Evolutionary conservation across 1,140 invertebrate genomes (phyloP).

Genomic region (Samia ricini): DNA sequence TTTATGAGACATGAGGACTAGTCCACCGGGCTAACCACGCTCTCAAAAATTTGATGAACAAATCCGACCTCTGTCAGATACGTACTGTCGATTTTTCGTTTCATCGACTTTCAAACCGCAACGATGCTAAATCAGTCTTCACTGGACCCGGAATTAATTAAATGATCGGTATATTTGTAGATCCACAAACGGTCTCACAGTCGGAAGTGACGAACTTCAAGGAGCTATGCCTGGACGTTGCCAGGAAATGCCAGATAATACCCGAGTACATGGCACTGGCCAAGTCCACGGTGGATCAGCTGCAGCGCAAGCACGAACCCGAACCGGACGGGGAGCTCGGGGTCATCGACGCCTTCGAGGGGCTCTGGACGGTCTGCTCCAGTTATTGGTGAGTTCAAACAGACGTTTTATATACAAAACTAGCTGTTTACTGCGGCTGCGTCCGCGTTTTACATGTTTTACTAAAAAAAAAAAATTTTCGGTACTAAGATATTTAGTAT

Average conservation of each 20-base stretch:
- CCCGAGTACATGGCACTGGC: constrained; percentile 70
- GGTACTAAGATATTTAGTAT: too few species aligned
- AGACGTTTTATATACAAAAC: background rate
- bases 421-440: too few species aligned
- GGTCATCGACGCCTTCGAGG: constrained; percentile 56
- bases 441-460: too few species aligned
- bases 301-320: constrained; percentile 23
- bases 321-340: constrained; percentile 16
- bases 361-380: constrained; percentile 53
- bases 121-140: too few species aligned
- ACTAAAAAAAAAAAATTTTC: too few species aligned
- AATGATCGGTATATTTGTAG: constrained; percentile 33
- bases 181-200: constrained; percentile 41
- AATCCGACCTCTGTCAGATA: too few species aligned
- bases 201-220: constrained; percentile 55
- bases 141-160: too few species aligned
- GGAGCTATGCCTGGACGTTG: constrained; percentile 58
- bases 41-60: too few species aligned
- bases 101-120: too few species aligned
- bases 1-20: too few species aligned
- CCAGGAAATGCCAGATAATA: constrained; percentile 61
- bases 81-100: too few species aligned
- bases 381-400: constrained; percentile 65
- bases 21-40: too few species aligned
- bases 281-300: constrained; percentile 46